Evolutionary conservation across 64 coral and sea anemone genomes (phyloP).

Genomic region (Montipora cactus): DNA sequence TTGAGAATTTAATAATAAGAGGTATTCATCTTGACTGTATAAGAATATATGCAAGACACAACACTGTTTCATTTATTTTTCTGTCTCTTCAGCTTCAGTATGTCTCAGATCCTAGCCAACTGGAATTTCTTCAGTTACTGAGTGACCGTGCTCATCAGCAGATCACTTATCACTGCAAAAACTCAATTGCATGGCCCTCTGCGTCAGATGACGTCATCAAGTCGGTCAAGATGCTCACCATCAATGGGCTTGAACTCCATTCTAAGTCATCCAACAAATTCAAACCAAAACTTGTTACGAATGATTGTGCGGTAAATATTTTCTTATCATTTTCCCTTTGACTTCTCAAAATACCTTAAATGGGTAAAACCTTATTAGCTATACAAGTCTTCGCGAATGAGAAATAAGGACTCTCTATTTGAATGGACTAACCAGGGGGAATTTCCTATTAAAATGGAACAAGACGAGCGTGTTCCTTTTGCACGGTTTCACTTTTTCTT

Average conservation of each 20-base stretch:
- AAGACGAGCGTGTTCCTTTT: no score
- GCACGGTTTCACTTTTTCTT: no score
- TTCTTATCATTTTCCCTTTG: background rate
- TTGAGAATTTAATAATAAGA: no score
- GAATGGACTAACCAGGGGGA: no score
- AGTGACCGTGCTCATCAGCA: slow-evolving; percentile 91
- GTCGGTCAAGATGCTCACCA: slow-evolving; percentile 86
- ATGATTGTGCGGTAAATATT: slow-evolving; percentile 84
- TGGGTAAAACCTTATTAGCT: no score
- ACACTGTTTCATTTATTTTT: background rate
- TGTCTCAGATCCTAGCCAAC: slow-evolving; percentile 75
- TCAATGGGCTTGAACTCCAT: slow-evolving; percentile 89
- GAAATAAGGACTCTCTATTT: no score
- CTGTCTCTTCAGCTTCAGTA: slow-evolving; percentile 76
- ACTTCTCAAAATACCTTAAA: background rate
- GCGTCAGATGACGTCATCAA: slow-evolving; percentile 54
- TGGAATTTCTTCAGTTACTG: slow-evolving; percentile 86
- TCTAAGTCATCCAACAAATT: slow-evolving; percentile 94
- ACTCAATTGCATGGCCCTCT: slow-evolving; percentile 89
- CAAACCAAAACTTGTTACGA: slow-evolving; percentile 78
- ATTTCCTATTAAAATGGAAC: no score
- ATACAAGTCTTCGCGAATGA: no score
- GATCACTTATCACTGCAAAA: slow-evolving; percentile 98
- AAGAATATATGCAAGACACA: no score
- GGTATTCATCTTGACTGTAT: no score